Evolutionary conservation across 2,113 vertebrate species (phyloP).

Genomic region (Cettia cetti): DNA sequence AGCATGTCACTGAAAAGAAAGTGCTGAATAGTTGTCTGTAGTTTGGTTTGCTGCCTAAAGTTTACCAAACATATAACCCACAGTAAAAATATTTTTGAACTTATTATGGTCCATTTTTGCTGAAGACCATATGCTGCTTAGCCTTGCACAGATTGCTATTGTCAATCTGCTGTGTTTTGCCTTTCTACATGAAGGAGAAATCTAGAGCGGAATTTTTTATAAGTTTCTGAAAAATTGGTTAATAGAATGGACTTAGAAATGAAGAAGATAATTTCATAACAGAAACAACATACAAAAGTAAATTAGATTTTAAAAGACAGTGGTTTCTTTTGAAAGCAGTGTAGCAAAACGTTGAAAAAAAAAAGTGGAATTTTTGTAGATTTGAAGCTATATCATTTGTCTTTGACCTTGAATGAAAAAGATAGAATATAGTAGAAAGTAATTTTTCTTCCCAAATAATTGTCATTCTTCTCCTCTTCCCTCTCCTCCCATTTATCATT

Average conservation of each 20-base stretch:
- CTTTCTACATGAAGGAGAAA: background rate
- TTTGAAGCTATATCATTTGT: background rate
- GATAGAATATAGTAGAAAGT: background rate
- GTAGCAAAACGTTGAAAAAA: background rate
- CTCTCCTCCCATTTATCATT: rapidly evolving
- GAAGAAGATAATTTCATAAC: background rate
- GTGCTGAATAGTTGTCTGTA: background rate
- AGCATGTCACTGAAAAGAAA: background rate
- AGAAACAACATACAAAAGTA: background rate
- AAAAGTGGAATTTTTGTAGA: background rate
- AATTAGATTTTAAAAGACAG: background rate
- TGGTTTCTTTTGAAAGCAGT: background rate
- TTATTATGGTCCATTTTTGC: background rate
- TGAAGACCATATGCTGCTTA: background rate
- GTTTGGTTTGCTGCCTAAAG: background rate
- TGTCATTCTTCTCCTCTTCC: background rate
- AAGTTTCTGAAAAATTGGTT: background rate
- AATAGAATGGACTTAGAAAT: background rate
- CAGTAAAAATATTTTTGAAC: background rate
- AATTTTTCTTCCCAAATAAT: background rate
- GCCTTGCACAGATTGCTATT: background rate
- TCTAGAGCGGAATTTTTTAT: background rate
- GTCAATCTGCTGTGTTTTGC: background rate
- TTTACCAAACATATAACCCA: background rate
- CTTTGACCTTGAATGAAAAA: background rate